Evolutionary conservation across 2,888 invertebrate species (phyloP).

Genomic region (Orchesella flavescens): DNA sequence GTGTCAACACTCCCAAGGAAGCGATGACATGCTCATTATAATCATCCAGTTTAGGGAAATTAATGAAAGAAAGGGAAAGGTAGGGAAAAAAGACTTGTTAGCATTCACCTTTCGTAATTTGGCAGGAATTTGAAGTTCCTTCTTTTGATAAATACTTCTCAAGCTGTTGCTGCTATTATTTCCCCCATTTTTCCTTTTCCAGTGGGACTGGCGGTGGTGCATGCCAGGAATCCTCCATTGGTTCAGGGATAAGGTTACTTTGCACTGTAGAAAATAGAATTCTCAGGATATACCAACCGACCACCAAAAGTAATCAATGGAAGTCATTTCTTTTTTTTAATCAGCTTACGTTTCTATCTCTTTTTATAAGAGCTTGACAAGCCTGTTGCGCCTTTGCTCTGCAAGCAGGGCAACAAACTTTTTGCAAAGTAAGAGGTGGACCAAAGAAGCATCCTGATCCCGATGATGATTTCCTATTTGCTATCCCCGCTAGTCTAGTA

Average conservation of each 20-base stretch:
- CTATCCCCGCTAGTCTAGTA: neutral
- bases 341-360: conserved; percentile 52
- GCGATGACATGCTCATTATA: no score
- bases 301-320: conserved; percentile 22
- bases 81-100: neutral
- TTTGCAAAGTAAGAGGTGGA: conserved; percentile 35
- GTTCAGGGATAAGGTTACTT: conserved; percentile 36
- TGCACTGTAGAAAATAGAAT: no score
- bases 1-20: no score
- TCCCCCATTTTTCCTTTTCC: conserved; percentile 3
- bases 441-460: conserved; percentile 28
- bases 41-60: no score
- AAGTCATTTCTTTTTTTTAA: neutral
- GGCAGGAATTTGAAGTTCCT: conserved; percentile 22
- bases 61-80: no score
- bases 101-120: conserved; percentile 25
- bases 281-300: no score
- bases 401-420: conserved; percentile 64
- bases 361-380: conserved; percentile 39
- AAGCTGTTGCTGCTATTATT: neutral
- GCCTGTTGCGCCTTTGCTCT: conserved; percentile 59
- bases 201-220: conserved; percentile 12
- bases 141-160: neutral
- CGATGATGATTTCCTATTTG: neutral
- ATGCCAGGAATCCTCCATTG: conserved; percentile 48